Percentiles rank a stretch among this genome's conserved stretches.
phyloP scores from a whole-genome alignment of 1,140 invertebrate genomes.

The Planococcus citri region DNA sequence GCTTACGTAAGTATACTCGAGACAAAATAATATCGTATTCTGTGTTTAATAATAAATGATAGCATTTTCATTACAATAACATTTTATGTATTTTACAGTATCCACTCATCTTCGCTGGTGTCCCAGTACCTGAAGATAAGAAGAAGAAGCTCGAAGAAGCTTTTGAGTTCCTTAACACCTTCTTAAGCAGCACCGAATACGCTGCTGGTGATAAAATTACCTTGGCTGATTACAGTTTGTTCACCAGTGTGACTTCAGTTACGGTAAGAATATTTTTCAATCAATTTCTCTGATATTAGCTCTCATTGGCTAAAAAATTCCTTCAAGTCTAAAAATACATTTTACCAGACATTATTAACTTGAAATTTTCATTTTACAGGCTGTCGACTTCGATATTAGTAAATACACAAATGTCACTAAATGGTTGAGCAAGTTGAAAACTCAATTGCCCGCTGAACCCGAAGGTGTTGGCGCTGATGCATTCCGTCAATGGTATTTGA shows the following conservation, averaged over 20 bases:
- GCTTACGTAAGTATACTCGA: constrained; percentile 43
- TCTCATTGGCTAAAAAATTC: neutral
- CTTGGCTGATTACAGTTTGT: constrained; percentile 52
- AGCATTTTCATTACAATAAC: neutral
- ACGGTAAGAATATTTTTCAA: constrained; percentile 41
- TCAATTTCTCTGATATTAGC: no score
- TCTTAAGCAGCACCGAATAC: constrained; percentile 50
- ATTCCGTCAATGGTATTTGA: constrained; percentile 23
- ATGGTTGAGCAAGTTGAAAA: constrained; percentile 34
- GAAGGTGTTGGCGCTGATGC: constrained; percentile 33
- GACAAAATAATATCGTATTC: no score
- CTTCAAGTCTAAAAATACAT: neutral
- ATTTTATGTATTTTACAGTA: constrained; percentile 44
- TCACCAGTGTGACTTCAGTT: constrained; percentile 47
- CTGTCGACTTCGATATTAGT: constrained; percentile 31
- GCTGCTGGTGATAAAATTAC: constrained; percentile 54
- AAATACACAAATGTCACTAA: constrained; percentile 32
- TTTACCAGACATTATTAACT: neutral
- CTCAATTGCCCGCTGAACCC: constrained; percentile 29
- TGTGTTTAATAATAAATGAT: neutral
- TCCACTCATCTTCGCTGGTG: constrained; percentile 50
- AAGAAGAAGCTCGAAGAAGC: constrained; percentile 47
- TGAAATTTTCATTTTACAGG: constrained; percentile 27
- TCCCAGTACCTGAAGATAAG: constrained; percentile 48
- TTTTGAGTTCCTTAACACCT: constrained; percentile 50